Evolutionary conservation across 2,797 vertebrate species (phyloP).

Genomic region (Trichosurus vulpecula): DNA sequence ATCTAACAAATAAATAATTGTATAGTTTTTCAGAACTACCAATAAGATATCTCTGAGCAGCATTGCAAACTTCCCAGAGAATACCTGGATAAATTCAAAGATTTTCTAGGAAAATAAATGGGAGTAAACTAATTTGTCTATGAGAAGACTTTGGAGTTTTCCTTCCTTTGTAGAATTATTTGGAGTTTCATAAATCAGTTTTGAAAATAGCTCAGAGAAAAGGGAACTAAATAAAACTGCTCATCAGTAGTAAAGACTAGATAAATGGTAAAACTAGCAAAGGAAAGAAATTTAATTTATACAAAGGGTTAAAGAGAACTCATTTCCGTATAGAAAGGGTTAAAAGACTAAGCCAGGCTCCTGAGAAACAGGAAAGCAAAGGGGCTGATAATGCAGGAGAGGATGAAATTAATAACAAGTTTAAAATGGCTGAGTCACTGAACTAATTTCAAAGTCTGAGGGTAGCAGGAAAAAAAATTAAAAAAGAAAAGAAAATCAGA

Average conservation of each 20-base stretch:
- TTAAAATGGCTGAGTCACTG: slow-evolving; percentile 63
- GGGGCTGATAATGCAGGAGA: neutral
- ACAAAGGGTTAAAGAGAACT: neutral
- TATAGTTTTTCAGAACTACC: neutral
- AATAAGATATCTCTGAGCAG: neutral
- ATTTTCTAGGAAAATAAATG: slow-evolving; percentile 7
- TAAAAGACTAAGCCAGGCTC: neutral
- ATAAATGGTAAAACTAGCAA: neutral
- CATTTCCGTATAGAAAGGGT: neutral
- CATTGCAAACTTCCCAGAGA: neutral
- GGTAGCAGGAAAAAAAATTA: slow-evolving; percentile 6
- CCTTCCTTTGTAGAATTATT: neutral
- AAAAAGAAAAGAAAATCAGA: slow-evolving; percentile 6
- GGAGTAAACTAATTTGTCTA: neutral
- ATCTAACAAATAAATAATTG: neutral
- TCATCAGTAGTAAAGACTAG: neutral
- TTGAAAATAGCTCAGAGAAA: neutral
- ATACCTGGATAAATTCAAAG: neutral
- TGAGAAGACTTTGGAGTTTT: neutral
- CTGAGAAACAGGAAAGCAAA: slow-evolving; percentile 17
- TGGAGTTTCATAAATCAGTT: neutral
- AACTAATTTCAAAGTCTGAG: slow-evolving; percentile 56
- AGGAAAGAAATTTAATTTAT: neutral
- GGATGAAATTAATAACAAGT: slow-evolving; percentile 40
- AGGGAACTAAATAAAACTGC: neutral